Evolutionary conservation across 1,140 invertebrate genomes (phyloP).

Genomic region (Cydia splendana): DNA sequence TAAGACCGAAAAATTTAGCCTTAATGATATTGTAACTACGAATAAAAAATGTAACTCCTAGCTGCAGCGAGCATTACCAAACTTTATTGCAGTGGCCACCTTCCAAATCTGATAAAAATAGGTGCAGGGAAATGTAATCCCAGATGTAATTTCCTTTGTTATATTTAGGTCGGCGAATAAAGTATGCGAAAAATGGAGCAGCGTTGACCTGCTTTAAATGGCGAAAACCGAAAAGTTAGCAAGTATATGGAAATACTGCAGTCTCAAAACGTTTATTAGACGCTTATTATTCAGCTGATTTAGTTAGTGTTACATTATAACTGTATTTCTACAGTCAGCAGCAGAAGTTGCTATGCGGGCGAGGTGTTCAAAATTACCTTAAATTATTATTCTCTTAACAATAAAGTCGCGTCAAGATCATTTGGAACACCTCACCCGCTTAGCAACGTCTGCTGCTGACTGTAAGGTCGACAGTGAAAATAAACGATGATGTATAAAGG

Average conservation of each 20-base stretch:
- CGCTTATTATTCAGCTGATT: not conserved
- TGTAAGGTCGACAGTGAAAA: too few species aligned
- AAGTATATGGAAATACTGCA: not conserved
- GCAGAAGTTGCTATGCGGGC: too few species aligned
- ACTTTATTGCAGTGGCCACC: slow-evolving; percentile 20
- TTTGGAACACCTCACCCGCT: too few species aligned
- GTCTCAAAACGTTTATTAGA: not conserved
- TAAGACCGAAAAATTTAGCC: not conserved
- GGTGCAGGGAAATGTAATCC: slow-evolving; percentile 30
- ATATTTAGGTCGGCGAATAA: slow-evolving; percentile 25
- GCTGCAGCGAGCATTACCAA: slow-evolving; percentile 18
- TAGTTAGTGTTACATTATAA: not conserved
- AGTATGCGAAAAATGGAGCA: not conserved
- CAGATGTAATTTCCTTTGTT: slow-evolving; percentile 25
- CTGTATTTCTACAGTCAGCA: too few species aligned
- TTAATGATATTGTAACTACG: not conserved
- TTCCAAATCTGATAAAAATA: slow-evolving; percentile 32
- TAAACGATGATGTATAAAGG: too few species aligned
- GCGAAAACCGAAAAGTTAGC: not conserved
- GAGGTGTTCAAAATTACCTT: too few species aligned
- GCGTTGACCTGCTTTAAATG: not conserved
- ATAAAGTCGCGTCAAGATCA: too few species aligned
- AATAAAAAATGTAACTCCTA: not conserved
- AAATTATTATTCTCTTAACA: too few species aligned
- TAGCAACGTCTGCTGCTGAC: too few species aligned